Evolutionary conservation across 2,113 vertebrate species (phyloP).

Genomic region (Theristicus caerulescens): DNA sequence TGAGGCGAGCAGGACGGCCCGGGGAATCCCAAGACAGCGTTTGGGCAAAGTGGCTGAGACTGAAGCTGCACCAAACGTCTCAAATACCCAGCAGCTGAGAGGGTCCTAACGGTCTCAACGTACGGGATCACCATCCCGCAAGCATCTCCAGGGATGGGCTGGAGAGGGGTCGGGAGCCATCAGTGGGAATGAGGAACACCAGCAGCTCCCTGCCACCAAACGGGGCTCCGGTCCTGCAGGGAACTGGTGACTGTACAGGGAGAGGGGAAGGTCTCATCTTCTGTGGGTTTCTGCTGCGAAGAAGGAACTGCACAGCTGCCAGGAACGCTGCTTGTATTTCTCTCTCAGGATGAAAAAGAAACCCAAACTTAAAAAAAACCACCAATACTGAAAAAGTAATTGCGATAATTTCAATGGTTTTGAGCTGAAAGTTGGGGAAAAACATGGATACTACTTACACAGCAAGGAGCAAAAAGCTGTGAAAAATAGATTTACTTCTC

Average conservation of each 20-base stretch:
- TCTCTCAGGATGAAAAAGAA: background rate
- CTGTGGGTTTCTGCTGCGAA: background rate
- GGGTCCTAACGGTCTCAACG: fast-evolving
- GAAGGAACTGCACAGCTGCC: background rate
- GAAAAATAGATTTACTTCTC: background rate
- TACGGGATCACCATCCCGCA: fast-evolving
- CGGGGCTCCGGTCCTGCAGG: fast-evolving
- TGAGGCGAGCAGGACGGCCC: background rate
- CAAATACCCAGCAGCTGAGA: background rate
- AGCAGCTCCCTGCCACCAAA: background rate
- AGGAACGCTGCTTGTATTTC: fast-evolving
- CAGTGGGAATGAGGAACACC: background rate
- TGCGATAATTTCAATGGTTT: background rate
- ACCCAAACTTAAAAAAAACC: background rate
- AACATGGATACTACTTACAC: background rate
- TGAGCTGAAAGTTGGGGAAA: background rate
- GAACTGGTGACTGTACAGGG: background rate
- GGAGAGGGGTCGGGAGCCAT: background rate
- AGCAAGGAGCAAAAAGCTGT: background rate
- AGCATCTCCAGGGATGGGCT: background rate
- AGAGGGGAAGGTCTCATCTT: background rate
- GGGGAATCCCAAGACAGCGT: background rate
- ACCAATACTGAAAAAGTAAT: background rate
- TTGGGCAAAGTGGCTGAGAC: background rate
- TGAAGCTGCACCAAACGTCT: background rate